Conservation (phyloP, 1,140 invertebrate species). For the Megalopta genalis region DNA sequence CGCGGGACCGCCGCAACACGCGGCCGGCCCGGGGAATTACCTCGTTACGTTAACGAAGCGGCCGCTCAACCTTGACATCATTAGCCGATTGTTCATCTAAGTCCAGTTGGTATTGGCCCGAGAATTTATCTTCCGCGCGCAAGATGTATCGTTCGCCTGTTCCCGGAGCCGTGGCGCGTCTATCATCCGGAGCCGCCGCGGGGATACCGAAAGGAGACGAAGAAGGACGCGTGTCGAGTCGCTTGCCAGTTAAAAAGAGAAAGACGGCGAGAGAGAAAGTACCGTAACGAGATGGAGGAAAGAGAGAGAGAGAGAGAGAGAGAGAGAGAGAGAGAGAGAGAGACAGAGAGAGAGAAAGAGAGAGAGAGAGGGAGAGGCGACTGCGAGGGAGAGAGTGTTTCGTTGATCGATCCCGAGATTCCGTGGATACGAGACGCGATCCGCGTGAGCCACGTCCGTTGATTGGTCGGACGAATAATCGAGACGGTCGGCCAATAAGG, state of each 20-base stretch:
- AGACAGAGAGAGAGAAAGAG: conserved; percentile 13
- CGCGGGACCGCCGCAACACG: not conserved
- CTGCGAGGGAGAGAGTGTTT: conserved; percentile 24
- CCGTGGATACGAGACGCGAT: conserved; percentile 49
- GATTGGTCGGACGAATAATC: conserved; percentile 68
- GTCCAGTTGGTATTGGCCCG: conserved; percentile 40
- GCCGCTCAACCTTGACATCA: conserved; percentile 63
- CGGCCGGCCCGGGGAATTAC: conserved; percentile 44
- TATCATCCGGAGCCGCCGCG: conserved; percentile 50
- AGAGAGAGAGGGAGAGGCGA: conserved; percentile 19
- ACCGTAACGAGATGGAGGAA: not conserved
- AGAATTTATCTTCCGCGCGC: conserved; percentile 60
- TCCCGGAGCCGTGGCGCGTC: conserved; percentile 33
- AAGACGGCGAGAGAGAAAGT: too few relatives aligned
- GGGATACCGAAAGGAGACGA: conserved; percentile 1
- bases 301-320: conserved; percentile 1
- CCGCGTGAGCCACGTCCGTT: conserved; percentile 45
- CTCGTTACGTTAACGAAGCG: conserved; percentile 64
- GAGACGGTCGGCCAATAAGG: conserved; percentile 62
- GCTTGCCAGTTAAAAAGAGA: not conserved
- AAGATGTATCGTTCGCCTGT: conserved; percentile 55
- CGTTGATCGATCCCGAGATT: conserved; percentile 57
- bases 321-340: not conserved
- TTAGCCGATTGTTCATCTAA: conserved; percentile 65
- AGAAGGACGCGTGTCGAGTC: conserved; percentile 7